These are phyloP conservation scores for Colletes collaris DNA, from an alignment of 2,888 invertebrate genomes.

Conservation along the genomic window DNA sequence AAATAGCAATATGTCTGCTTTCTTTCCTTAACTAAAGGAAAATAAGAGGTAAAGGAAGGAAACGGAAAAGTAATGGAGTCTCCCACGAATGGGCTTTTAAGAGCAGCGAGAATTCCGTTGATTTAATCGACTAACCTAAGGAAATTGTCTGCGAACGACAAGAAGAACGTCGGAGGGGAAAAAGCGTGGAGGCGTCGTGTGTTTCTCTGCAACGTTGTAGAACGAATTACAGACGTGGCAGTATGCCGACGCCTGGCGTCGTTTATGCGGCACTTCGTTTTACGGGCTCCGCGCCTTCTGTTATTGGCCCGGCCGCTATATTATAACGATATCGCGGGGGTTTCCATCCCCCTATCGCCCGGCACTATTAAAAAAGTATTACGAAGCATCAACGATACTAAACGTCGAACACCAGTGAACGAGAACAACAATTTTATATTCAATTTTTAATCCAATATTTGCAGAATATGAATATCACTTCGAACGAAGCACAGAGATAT, in stretches of 20 bases:
- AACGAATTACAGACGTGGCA: slow-evolving; percentile 54
- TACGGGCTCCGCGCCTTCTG: slow-evolving; percentile 37
- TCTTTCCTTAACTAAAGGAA: too few relatives aligned
- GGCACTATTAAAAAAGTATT: slow-evolving; percentile 46
- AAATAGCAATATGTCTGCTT: too few relatives aligned
- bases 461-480: slow-evolving; percentile 61
- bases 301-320: slow-evolving; percentile 42
- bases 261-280: slow-evolving; percentile 62
- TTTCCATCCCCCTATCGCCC: slow-evolving; percentile 4
- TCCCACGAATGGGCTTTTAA: slow-evolving; percentile 7
- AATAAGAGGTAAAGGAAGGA: background rate
- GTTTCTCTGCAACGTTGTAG: slow-evolving; percentile 41
- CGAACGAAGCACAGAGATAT: slow-evolving; percentile 64
- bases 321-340: slow-evolving; percentile 43
- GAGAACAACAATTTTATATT: too few relatives aligned
- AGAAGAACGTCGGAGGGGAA: background rate
- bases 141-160: slow-evolving; percentile 30
- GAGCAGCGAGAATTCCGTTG: slow-evolving; percentile 16
- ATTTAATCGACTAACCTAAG: slow-evolving; percentile 35
- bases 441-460: too few relatives aligned
- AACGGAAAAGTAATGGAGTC: slow-evolving; percentile 10
- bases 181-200: slow-evolving; percentile 4
- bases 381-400: slow-evolving; percentile 32
- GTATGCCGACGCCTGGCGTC: slow-evolving; percentile 48
- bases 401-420: background rate